These are phyloP conservation scores for Parnassius apollo DNA, from an alignment of 2,888 invertebrate genomes.

Conservation along the genomic window DNA sequence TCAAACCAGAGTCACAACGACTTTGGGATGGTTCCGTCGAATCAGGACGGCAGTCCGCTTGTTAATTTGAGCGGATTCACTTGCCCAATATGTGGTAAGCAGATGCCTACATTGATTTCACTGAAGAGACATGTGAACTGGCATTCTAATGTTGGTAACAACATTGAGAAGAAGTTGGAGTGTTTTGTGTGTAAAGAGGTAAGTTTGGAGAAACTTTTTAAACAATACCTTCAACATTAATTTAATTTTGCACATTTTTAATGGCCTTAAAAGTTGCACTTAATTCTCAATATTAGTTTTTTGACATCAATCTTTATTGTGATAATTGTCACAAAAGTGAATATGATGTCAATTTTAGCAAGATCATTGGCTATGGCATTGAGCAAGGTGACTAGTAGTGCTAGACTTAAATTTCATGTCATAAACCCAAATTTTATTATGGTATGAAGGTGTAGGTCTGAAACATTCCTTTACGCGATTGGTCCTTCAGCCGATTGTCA, in stretches of 20 bases:
- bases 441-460: too few relatives aligned
- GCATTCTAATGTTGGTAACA: slow-evolving; percentile 68
- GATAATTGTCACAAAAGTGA: too few relatives aligned
- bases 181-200: slow-evolving; percentile 75
- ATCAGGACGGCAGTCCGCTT: slow-evolving; percentile 35
- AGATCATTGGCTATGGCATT: too few relatives aligned
- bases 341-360: too few relatives aligned
- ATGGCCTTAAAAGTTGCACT: too few relatives aligned
- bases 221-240: not conserved
- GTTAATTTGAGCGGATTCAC: slow-evolving; percentile 64
- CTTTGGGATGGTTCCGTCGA: slow-evolving; percentile 62
- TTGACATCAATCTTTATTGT: too few relatives aligned
- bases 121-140: slow-evolving; percentile 73
- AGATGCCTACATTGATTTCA: slow-evolving; percentile 66
- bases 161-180: slow-evolving; percentile 58
- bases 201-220: slow-evolving; percentile 27
- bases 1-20: slow-evolving; percentile 75
- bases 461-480: too few relatives aligned
- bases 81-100: slow-evolving; percentile 71
- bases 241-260: not conserved
- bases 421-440: too few relatives aligned
- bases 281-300: too few relatives aligned
- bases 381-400: too few relatives aligned
- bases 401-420: too few relatives aligned
- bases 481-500: too few relatives aligned